A percentile compares a stretch with the other conserved stretches of the same genome.
Conservation (phyloP, 1,140 invertebrate species). For the Eriosoma lanigerum region DNA sequence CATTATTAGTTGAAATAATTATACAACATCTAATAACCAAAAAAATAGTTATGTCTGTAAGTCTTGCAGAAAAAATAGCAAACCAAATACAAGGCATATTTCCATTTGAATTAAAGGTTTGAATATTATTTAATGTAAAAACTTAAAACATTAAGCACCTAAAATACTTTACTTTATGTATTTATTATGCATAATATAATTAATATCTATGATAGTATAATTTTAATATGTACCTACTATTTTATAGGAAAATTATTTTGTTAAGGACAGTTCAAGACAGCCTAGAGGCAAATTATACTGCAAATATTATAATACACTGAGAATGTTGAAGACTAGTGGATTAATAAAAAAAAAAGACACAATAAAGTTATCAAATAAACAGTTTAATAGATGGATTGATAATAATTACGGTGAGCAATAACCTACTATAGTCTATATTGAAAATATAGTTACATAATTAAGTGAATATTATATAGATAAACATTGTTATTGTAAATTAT, state of each 20-base stretch:
- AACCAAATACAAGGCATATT: neutral
- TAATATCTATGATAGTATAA: neutral
- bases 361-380: too few species aligned
- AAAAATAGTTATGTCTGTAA: neutral
- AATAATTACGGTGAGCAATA: too few species aligned
- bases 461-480: too few species aligned
- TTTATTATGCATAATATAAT: neutral
- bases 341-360: too few species aligned
- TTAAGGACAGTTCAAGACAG: neutral
- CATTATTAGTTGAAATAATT: neutral
- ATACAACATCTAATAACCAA: neutral
- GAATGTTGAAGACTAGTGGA: too few species aligned
- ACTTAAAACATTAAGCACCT: neutral
- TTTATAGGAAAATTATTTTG: conserved; percentile 1
- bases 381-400: too few species aligned
- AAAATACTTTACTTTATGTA: neutral
- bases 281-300: neutral
- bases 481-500: too few species aligned
- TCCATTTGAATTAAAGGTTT: neutral
- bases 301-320: too few species aligned
- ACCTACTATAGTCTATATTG: too few species aligned
- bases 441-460: too few species aligned
- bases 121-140: neutral
- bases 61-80: neutral
- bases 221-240: neutral